These are phyloP conservation scores for Stichodactyla mertensii DNA, from an alignment of 64 coral and sea anemone genomes.

Conservation along the genomic window DNA sequence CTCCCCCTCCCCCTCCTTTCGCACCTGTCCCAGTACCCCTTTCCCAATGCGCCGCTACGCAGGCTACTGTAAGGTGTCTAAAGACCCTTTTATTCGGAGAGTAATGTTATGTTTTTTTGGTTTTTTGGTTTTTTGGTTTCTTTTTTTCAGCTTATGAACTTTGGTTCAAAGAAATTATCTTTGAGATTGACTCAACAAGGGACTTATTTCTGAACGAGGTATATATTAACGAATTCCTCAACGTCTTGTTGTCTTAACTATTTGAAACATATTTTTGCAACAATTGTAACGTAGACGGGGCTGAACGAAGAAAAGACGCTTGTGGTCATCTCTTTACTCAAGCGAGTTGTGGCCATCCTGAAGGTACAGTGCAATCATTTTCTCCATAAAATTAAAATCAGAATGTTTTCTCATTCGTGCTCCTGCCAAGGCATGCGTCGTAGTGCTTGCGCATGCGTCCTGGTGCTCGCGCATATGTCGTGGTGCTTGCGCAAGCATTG, in stretches of 20 bases:
- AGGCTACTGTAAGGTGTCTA: no score
- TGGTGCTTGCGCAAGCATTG: background rate
- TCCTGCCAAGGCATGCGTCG: background rate
- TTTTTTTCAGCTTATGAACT: constrained; percentile 78
- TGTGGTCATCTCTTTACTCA: constrained; percentile 64
- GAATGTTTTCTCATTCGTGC: background rate
- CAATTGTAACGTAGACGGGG: constrained; percentile 18
- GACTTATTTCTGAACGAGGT: constrained; percentile 59
- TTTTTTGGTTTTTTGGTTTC: no score
- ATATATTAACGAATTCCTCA: background rate
- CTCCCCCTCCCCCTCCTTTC: no score
- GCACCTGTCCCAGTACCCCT: no score
- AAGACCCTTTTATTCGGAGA: background rate
- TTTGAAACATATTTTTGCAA: background rate
- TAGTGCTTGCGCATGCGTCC: background rate
- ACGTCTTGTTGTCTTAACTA: background rate
- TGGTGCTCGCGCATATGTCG: no score
- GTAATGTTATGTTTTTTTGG: background rate
- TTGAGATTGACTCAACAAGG: constrained; percentile 81
- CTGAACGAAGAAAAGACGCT: constrained; percentile 85
- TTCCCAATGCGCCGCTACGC: no score
- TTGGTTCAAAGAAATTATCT: constrained; percentile 93
- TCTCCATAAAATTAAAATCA: background rate
- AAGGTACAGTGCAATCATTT: constrained; percentile 28
- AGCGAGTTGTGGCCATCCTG: constrained; percentile 79